phyloP scores from a whole-genome alignment of 2,113 vertebrate species.

The Kobus ellipsiprymnus region DNA sequence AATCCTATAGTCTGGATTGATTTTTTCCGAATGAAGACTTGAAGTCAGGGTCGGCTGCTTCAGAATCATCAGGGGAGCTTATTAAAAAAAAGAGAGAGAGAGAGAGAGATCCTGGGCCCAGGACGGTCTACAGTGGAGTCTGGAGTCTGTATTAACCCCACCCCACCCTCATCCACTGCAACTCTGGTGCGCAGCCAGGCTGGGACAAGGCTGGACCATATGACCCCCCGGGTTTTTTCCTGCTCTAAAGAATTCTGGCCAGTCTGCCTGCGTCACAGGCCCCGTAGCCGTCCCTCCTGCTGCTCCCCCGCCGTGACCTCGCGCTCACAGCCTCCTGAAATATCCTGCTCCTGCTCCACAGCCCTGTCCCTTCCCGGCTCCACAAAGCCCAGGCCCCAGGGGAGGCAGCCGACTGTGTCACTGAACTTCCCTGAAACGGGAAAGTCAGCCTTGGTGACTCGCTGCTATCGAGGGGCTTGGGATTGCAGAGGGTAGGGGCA shows the following conservation, averaged over 20 bases:
- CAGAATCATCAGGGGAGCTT: slow-evolving; percentile 32
- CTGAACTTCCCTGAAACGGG: not conserved
- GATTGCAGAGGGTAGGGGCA: not conserved
- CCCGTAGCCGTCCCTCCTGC: not conserved
- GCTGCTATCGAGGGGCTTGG: not conserved
- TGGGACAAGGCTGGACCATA: not conserved
- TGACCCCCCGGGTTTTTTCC: not conserved
- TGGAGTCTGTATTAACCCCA: not conserved
- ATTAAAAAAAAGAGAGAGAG: not conserved
- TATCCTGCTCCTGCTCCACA: not conserved
- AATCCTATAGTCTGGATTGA: not conserved
- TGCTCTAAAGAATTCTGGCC: not conserved
- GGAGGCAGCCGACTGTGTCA: not conserved
- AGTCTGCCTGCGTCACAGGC: not conserved
- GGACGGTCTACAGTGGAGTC: not conserved
- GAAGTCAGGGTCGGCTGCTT: not conserved
- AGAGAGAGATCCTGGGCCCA: not conserved
- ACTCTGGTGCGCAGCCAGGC: not conserved
- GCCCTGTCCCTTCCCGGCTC: not conserved
- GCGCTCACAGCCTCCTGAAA: not conserved
- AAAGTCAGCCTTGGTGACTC: not conserved
- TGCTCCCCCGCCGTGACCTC: fast-evolving
- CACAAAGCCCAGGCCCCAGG: not conserved
- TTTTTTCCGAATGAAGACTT: not conserved
- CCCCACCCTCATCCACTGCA: not conserved